phyloP scores from a whole-genome alignment of 2,888 invertebrate species.

The Acronicta psi region DNA sequence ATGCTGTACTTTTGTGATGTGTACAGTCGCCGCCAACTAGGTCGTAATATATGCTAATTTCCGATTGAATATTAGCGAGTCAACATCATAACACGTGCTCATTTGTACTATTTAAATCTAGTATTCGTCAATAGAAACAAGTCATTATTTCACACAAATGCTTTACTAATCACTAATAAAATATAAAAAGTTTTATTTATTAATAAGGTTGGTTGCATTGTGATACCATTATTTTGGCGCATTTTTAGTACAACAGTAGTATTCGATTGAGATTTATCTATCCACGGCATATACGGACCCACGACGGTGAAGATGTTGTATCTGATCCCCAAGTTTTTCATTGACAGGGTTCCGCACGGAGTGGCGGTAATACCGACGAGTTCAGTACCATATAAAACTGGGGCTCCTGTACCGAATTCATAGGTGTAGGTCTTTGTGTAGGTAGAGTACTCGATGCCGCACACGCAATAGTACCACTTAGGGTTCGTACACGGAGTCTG shows the following conservation, averaged over 20 bases:
- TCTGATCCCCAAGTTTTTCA: conserved; percentile 51
- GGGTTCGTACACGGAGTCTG: conserved; percentile 73
- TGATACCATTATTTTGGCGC: conserved; percentile 10
- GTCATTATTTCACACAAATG: conserved; percentile 45
- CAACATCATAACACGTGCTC: conserved; percentile 43
- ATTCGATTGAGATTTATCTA: conserved; percentile 60
- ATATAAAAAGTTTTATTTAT: conserved; percentile 43
- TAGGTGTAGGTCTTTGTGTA: conserved; percentile 55
- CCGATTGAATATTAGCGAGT: conserved; percentile 66
- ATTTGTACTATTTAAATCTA: conserved; percentile 21
- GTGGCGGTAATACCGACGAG: conserved; percentile 71
- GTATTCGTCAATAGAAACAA: conserved; percentile 29
- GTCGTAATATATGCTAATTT: conserved; percentile 67
- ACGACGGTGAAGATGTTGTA: conserved; percentile 77
- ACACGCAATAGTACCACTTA: conserved; percentile 78
- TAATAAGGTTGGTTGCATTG: conserved; percentile 12
- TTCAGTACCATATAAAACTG: conserved; percentile 64
- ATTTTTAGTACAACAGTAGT: conserved; percentile 9
- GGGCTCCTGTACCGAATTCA: conserved; percentile 75
- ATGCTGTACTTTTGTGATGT: conserved; percentile 28
- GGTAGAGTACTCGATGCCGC: conserved; percentile 68
- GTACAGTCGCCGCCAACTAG: conserved; percentile 20
- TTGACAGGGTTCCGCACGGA: conserved; percentile 62
- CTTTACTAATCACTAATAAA: conserved; percentile 58
- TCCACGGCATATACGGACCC: conserved; percentile 74